These are phyloP conservation scores for Thomomys bottae DNA, from an alignment of 2,113 vertebrate species.

Conservation along the genomic window DNA sequence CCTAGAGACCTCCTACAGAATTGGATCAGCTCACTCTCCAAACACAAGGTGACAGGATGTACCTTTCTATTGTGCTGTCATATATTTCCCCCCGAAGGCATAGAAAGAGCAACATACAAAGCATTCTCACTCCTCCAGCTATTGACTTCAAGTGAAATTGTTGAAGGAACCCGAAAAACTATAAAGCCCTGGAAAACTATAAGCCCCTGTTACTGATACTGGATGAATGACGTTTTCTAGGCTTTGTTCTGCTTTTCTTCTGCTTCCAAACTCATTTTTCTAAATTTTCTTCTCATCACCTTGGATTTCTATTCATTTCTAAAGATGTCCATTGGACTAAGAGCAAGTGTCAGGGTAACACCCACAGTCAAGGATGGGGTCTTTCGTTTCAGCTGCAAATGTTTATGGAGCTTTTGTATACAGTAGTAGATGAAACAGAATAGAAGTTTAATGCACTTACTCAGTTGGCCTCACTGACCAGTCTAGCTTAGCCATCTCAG, in stretches of 20 bases:
- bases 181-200: constrained; percentile 13
- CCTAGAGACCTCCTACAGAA: background rate
- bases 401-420: constrained; percentile 27
- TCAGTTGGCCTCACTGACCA: background rate
- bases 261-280: constrained; percentile 6
- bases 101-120: background rate
- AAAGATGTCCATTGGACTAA: background rate
- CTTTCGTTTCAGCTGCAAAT: constrained; percentile 11
- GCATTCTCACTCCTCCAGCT: background rate
- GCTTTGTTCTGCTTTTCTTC: constrained; percentile 40
- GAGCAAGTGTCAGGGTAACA: background rate
- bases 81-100: background rate
- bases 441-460: background rate
- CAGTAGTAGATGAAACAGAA: background rate
- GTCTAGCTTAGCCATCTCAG: background rate
- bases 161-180: constrained; percentile 48
- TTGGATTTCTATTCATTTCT: constrained; percentile 37
- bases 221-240: constrained; percentile 25
- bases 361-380: background rate
- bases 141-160: constrained; percentile 28
- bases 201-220: background rate
- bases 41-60: constrained; percentile 42
- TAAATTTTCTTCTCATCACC: background rate
- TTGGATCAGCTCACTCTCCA: background rate
- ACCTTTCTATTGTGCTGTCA: background rate